phyloP scores from a whole-genome alignment of 2,113 vertebrate genomes.

The Phycodurus eques region DNA sequence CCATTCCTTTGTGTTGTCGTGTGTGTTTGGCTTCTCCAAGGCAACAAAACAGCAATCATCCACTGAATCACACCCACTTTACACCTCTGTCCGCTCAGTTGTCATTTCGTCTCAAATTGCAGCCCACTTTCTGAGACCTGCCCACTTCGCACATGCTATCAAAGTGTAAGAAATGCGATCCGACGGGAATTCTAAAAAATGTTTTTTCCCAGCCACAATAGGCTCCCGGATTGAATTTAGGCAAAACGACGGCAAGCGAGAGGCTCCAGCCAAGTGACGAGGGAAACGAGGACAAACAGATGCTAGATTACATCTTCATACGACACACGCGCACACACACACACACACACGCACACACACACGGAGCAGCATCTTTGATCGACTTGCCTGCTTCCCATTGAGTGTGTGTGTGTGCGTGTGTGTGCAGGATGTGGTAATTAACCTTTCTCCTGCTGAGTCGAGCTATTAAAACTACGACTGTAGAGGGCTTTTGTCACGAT shows the following conservation, averaged over 20 bases:
- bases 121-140: conserved; percentile 26
- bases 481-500: conserved; percentile 41
- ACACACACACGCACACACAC: conserved; percentile 8
- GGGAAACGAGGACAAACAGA: conserved; percentile 49
- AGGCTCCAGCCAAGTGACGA: conserved; percentile 23
- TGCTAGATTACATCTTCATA: conserved; percentile 47
- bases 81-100: conserved; percentile 43
- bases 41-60: conserved; percentile 45
- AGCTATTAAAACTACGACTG: conserved; percentile 52
- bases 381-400: conserved; percentile 37
- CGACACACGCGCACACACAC: conserved; percentile 3
- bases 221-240: conserved; percentile 12
- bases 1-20: conserved; percentile 19
- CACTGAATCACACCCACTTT: conserved; percentile 30
- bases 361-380: conserved; percentile 32
- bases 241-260: neutral
- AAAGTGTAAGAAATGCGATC: conserved; percentile 27
- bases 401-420: conserved; percentile 31
- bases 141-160: conserved; percentile 31
- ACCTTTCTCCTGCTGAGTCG: conserved; percentile 71
- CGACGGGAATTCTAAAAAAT: conserved; percentile 6
- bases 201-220: conserved; percentile 16
- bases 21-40: conserved; percentile 10
- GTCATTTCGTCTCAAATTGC: conserved; percentile 43
- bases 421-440: conserved; percentile 69